phyloP scores from a whole-genome alignment of 2,888 invertebrate genomes.

The Euplagia quadripunctaria region DNA sequence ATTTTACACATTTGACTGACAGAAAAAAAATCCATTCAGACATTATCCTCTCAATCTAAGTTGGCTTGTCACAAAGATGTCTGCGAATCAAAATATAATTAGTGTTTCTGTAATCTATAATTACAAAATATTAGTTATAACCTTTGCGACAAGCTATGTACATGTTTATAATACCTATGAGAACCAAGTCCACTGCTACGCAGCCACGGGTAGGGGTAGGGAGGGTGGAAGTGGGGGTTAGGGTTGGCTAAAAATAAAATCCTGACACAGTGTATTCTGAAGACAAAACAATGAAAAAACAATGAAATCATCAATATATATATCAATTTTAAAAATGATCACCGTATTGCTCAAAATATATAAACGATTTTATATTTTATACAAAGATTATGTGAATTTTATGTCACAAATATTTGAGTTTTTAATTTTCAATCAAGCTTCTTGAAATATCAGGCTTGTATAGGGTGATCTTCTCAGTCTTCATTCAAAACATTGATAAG shows the following conservation, averaged over 20 bases:
- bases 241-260: constrained; percentile 36
- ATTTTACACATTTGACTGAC: constrained; percentile 79
- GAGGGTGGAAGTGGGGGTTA: constrained; percentile 35
- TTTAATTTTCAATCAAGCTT: background rate
- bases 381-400: background rate
- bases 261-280: constrained; percentile 30
- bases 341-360: background rate
- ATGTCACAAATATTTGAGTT: background rate
- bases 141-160: constrained; percentile 85
- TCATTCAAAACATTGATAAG: background rate
- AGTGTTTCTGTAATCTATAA: constrained; percentile 57
- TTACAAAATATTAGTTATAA: constrained; percentile 69
- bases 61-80: constrained; percentile 81
- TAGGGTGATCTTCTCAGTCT: background rate
- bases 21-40: constrained; percentile 67
- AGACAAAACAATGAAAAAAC: constrained; percentile 17
- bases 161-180: constrained; percentile 78
- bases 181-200: constrained; percentile 87
- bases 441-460: background rate
- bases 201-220: constrained; percentile 71
- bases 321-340: background rate
- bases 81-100: constrained; percentile 58
- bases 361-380: background rate
- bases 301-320: constrained; percentile 21
- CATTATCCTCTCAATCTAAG: constrained; percentile 69